Evolutionary conservation across 2,797 vertebrate species (phyloP).

Genomic region (Pogonophryne albipinna): DNA sequence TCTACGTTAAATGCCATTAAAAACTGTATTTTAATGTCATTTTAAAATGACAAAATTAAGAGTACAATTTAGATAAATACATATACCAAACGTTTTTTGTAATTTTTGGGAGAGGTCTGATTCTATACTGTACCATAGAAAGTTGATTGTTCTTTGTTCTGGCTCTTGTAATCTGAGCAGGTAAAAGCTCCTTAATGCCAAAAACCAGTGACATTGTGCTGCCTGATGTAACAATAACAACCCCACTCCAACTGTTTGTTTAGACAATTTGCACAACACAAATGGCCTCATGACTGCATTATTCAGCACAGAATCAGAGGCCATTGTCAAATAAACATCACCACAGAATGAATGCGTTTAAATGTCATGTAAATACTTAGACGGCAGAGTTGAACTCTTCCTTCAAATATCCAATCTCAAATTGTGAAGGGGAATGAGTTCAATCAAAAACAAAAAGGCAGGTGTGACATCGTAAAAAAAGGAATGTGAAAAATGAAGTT

Average conservation of each 20-base stretch:
- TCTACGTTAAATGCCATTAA: neutral
- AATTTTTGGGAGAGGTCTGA: neutral
- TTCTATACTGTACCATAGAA: neutral
- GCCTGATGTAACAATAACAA: neutral
- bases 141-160: neutral
- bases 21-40: neutral
- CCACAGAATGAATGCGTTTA: slow-evolving; percentile 59
- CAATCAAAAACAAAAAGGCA: slow-evolving; percentile 80
- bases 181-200: neutral
- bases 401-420: slow-evolving; percentile 46
- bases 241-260: slow-evolving; percentile 2
- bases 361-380: slow-evolving; percentile 56
- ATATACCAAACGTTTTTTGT: neutral
- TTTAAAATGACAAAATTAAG: neutral
- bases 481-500: slow-evolving; percentile 64
- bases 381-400: slow-evolving; percentile 47
- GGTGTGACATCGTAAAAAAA: slow-evolving; percentile 61
- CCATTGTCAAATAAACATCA: slow-evolving; percentile 58
- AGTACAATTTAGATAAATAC: too few species aligned
- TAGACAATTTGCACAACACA: neutral
- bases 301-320: slow-evolving; percentile 22
- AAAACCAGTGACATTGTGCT: neutral
- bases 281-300: slow-evolving; percentile 22
- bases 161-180: neutral
- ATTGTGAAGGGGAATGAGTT: slow-evolving; percentile 36